Evolutionary conservation across 2,113 vertebrate genomes (phyloP).

Genomic region (Anseranas semipalmata): DNA sequence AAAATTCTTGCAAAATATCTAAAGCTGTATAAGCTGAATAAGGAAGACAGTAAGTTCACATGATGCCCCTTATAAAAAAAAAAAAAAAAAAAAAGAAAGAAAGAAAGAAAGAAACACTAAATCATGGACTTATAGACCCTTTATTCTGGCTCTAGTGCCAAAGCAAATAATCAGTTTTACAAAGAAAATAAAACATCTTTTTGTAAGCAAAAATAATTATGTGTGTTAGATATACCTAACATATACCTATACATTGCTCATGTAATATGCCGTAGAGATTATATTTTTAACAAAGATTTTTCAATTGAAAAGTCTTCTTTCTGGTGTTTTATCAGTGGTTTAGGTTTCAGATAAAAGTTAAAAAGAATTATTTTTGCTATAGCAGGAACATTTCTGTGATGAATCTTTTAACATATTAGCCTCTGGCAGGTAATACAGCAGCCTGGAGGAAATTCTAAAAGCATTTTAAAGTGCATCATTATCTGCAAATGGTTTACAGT

Average conservation of each 20-base stretch:
- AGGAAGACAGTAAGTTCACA: not conserved
- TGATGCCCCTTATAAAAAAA: not conserved
- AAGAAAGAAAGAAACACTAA: not conserved
- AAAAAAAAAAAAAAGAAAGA: not conserved
- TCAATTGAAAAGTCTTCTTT: not conserved
- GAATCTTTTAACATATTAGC: slow-evolving; percentile 15
- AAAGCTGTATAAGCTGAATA: not conserved
- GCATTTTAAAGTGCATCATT: not conserved
- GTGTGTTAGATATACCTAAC: too few relatives aligned
- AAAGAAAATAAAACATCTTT: not conserved
- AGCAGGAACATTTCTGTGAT: not conserved
- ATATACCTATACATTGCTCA: too few relatives aligned
- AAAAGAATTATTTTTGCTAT: not conserved
- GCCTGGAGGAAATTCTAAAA: not conserved
- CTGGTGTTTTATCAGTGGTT: not conserved
- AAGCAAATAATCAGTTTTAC: not conserved
- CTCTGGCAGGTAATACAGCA: not conserved
- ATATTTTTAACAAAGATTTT: not conserved
- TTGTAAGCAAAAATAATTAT: not conserved
- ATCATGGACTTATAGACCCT: not conserved
- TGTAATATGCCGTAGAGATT: not conserved
- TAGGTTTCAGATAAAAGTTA: not conserved
- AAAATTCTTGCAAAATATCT: not conserved
- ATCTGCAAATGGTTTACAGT: not conserved
- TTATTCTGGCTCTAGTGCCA: not conserved